Base-by-base conservation (phyloP, 1,140 invertebrate species). In the Philotrypesis tridentata region DNA sequence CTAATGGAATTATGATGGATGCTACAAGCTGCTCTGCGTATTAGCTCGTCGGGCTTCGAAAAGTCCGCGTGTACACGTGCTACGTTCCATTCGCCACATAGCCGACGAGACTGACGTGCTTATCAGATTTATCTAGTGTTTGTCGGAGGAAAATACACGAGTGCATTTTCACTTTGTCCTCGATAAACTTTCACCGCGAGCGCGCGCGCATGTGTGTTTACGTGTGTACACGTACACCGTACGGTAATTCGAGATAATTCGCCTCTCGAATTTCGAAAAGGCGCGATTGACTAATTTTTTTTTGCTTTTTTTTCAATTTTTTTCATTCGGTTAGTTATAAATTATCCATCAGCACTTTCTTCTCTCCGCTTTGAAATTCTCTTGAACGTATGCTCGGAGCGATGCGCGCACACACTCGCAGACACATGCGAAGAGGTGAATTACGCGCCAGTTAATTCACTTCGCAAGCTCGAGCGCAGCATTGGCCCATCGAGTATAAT, bases 381-480 rank as follows among this genome's bases (percentile, higher is more conserved):
- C 23, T 72, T 73, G 7, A 23, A 14, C 23, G 23, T 48, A 31
- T 1, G 12, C 5, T 33, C 9, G 55, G 9, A 4, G 14, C 14
- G 17, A 48, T 61, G 23, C 23, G n/a, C 27, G 29, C 23, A 43
- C 27, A 2, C 11, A 14, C 14, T 37, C 29, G 27, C 25, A 23
- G 31, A 23, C 31, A 29, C 2, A 43, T 7, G 7, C 75, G 33
- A 37, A 9, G 33, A 37, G 9, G 9, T 37, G 33, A 5, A 65
- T 25, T 61, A 37, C 21, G 4, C 60, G 60, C 65, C 37, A 11
- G 33, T 77, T 79, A 55, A 79, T 29, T 79, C 65, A 76, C 43
- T 76, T 33, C 61, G 23, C 25, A 79, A 79, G 65, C 76, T 70
- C 43, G 2, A n/a, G 23, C 11, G 63, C 27, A 23, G 29, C 63